These are phyloP conservation scores for Xenopus borealis DNA, from an alignment of 2,113 vertebrate genomes.

Conservation along the genomic window DNA sequence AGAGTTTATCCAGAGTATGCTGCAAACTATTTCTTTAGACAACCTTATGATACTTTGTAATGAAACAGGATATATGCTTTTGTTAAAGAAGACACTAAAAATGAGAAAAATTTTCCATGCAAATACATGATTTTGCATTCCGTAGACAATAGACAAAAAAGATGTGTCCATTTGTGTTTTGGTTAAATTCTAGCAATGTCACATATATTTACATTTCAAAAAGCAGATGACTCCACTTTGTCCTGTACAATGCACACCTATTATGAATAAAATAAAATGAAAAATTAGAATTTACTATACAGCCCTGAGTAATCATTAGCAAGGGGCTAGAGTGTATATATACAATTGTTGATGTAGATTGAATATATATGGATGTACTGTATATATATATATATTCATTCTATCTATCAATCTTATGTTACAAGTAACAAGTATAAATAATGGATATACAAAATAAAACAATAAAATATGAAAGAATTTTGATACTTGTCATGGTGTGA, in stretches of 20 bases:
- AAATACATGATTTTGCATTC: constrained; percentile 49
- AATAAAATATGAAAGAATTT: no score
- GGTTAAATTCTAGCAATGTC: constrained; percentile 50
- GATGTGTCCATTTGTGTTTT: constrained; percentile 46
- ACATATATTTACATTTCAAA: constrained; percentile 50
- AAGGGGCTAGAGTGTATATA: constrained; percentile 54
- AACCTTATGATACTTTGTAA: constrained; percentile 6
- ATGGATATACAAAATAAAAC: no score
- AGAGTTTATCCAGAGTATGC: constrained; percentile 18
- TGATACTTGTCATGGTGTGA: no score
- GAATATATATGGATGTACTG: constrained; percentile 24
- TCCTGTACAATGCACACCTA: constrained; percentile 48
- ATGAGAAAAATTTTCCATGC: constrained; percentile 43
- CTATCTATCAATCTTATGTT: no score
- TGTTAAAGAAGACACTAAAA: constrained; percentile 26
- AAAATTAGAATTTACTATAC: constrained; percentile 69
- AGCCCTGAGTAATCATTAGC: constrained; percentile 77
- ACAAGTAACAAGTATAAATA: no score
- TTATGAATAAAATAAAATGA: constrained; percentile 25
- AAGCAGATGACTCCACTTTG: constrained; percentile 48
- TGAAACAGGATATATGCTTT: constrained; percentile 20
- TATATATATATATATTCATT: no score
- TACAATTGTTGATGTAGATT: constrained; percentile 16
- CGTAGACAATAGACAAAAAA: constrained; percentile 45
- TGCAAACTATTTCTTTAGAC: constrained; percentile 17